Evolutionary conservation across 1,140 invertebrate genomes (phyloP), one percentile per base, ranked within the genome.

Genomic region (Atta colombica): DNA sequence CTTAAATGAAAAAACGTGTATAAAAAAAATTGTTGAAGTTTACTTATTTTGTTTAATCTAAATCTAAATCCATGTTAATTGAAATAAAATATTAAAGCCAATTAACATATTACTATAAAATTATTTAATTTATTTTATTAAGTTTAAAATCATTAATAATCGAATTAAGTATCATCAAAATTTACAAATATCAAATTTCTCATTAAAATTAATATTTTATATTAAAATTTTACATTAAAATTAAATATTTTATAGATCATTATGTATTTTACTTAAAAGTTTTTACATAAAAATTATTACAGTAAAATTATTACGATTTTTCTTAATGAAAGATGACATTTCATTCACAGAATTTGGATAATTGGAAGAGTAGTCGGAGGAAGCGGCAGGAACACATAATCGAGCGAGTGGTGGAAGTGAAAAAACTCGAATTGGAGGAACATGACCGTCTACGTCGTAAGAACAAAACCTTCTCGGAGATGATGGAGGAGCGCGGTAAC

Each of bases 381-480:
- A 98, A 98, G 97, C 96, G 97, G 85, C 98, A 98, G 91, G 98
- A 98, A 92, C 98, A 98, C 94, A 98, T 98, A 87, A 98, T 98
- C 90, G 98, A 98, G 94, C 96, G 98, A 87, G 98, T 98, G 53
- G 98, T 98, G 45, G 98, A 98, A 95, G 98, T 98, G 87, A 98
- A 98, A 92, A 98, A 98, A 94, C 96, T 98, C 91, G 97, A 97
- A 95, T 95, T 97, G 92, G 97, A 98, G 94, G 97, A 98, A 92
- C 96, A 97, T 93, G 97, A 96, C 95, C 96, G 96, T 92, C 96
- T 96, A 88, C 96, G 97, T 92, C 96, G 96, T 93, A 97, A 98
- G 94, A 97, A 97, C 93, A 99, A 99, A 96, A 99, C 98, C 60
- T 99, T 99, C 96, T 98, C 97, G 93, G 98, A 99, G 95, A 99